Percentiles rank a stretch among this genome's conserved stretches.
phyloP scores from a whole-genome alignment of 2,113 vertebrate genomes.

The Casuarius casuarius region DNA sequence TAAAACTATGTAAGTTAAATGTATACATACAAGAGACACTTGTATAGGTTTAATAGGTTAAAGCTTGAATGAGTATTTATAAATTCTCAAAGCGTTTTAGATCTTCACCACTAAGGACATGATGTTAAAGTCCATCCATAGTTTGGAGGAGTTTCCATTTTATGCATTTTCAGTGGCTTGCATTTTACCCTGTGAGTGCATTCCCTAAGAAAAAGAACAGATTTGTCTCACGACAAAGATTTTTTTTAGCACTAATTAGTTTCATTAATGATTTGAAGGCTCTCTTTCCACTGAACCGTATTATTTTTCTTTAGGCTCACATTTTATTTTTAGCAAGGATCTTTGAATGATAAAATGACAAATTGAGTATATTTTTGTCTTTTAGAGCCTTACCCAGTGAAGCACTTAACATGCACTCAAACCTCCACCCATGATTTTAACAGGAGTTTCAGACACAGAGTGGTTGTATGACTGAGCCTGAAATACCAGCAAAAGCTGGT shows the following conservation, averaged over 20 bases:
- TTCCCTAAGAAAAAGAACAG: constrained; percentile 21
- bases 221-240: background rate
- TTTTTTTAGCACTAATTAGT: background rate
- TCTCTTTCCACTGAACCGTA: constrained; percentile 30
- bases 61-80: constrained; percentile 54
- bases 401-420: background rate
- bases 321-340: constrained; percentile 34
- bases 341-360: constrained; percentile 28
- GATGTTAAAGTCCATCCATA: constrained; percentile 4
- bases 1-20: constrained; percentile 41
- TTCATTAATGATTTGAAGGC: constrained; percentile 33
- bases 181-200: constrained; percentile 16
- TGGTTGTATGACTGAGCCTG: background rate
- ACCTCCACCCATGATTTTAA: background rate
- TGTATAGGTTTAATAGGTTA: constrained; percentile 59
- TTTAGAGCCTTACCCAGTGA: constrained; percentile 17
- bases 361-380: constrained; percentile 21
- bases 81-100: constrained; percentile 41
- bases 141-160: constrained; percentile 43
- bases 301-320: constrained; percentile 45
- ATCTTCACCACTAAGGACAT: constrained; percentile 7
- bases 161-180: constrained; percentile 35
- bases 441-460: background rate
- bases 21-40: constrained; percentile 3
- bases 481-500: background rate